Percentiles rank a stretch among this genome's conserved stretches.
Conservation (phyloP, 2,113 vertebrate species). For the Arvicanthis niloticus region DNA sequence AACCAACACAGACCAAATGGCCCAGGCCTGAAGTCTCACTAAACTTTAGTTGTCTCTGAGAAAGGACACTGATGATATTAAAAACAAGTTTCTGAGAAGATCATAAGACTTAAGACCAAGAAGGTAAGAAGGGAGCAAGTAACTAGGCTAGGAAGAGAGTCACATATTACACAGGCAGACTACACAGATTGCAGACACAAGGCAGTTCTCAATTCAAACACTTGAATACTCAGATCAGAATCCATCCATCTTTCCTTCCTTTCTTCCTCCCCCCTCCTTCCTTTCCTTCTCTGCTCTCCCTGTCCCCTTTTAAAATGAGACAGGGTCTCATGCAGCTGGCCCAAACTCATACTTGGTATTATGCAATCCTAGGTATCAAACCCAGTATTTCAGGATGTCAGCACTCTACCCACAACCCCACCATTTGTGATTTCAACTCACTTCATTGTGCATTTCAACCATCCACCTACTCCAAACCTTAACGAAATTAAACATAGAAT, state of each 20-base stretch:
- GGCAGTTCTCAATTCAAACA: background rate
- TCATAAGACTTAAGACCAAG: conserved; percentile 20
- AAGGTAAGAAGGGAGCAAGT: background rate
- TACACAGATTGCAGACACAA: background rate
- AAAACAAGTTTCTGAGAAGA: conserved; percentile 32
- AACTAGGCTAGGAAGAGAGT: background rate
- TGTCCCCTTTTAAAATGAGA: background rate
- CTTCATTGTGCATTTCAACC: background rate
- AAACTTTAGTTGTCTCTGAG: background rate
- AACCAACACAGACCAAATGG: conserved; percentile 1
- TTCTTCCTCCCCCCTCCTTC: background rate
- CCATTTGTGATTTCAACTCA: conserved; percentile 24
- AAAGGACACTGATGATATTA: background rate
- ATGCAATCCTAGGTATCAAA: background rate
- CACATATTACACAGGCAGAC: background rate
- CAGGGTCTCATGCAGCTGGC: background rate
- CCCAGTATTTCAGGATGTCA: background rate
- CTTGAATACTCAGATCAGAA: background rate
- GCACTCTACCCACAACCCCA: background rate
- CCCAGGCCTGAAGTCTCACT: background rate
- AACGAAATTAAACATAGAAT: background rate
- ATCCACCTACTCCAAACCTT: background rate
- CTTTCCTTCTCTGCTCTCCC: no score
- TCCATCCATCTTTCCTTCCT: background rate
- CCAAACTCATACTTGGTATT: background rate